phyloP scores from a whole-genome alignment of 2,888 invertebrate species.

The Belgica antarctica region DNA sequence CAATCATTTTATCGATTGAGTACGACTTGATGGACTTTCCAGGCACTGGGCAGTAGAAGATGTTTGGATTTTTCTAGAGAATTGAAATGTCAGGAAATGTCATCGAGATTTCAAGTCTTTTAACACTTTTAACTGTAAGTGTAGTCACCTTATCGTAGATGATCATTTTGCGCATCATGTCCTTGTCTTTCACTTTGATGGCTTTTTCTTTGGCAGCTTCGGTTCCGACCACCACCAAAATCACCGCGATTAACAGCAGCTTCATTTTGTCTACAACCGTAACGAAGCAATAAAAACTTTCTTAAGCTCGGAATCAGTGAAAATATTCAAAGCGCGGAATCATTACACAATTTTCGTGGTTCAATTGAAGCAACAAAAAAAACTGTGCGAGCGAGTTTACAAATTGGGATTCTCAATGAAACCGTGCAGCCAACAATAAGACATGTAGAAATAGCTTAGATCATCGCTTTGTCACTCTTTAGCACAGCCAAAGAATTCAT shows the following conservation, averaged over 20 bases:
- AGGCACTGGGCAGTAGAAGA: constrained; percentile 75
- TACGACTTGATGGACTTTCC: constrained; percentile 59
- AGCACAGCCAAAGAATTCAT: not conserved
- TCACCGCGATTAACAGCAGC: not conserved
- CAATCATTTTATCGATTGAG: constrained; percentile 70
- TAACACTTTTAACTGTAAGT: not conserved
- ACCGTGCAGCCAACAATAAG: too few species aligned
- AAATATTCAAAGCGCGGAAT: not conserved
- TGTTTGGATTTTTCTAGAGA: constrained; percentile 65
- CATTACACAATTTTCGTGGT: not conserved
- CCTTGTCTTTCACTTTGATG: constrained; percentile 57
- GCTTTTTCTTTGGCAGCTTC: constrained; percentile 47
- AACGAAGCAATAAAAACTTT: constrained; percentile 6
- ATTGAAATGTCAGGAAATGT: not conserved
- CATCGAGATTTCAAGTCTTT: not conserved
- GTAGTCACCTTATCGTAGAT: constrained; percentile 65
- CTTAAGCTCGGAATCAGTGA: not conserved
- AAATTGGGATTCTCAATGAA: too few species aligned
- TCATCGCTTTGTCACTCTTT: not conserved
- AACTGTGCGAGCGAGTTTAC: too few species aligned
- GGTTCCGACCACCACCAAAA: not conserved
- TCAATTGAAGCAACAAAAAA: not conserved
- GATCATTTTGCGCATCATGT: constrained; percentile 74
- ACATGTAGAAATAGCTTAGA: not conserved
- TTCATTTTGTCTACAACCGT: too few species aligned